These are phyloP conservation scores for Seriola quinqueradiata DNA, from an alignment of 2,113 vertebrate genomes.

Conservation along the genomic window DNA sequence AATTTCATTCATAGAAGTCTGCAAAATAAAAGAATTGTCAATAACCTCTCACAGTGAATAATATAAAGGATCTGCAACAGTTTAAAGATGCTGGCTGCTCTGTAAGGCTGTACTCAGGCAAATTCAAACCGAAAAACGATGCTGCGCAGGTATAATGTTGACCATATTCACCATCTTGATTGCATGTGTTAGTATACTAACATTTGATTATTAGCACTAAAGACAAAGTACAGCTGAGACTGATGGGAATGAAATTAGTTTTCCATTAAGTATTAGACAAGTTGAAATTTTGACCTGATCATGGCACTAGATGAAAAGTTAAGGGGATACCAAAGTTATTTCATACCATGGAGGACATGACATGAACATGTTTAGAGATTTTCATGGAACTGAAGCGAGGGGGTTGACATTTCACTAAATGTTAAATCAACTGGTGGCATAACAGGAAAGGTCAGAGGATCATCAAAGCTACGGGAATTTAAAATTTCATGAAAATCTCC, in stretches of 20 bases:
- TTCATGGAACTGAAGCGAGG: background rate
- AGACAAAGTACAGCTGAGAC: no score
- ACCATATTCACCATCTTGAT: no score
- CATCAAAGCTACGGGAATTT: background rate
- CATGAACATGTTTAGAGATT: background rate
- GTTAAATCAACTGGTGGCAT: background rate
- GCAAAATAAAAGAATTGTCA: background rate
- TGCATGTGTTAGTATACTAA: no score
- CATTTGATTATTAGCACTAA: no score
- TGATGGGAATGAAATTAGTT: no score
- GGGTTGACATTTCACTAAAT: background rate
- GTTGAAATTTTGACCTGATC: no score
- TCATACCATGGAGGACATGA: background rate
- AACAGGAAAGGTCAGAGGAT: background rate
- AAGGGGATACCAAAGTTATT: background rate
- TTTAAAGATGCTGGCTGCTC: background rate
- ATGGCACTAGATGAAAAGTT: background rate
- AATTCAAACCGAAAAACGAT: background rate
- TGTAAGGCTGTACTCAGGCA: background rate
- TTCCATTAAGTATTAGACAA: no score
- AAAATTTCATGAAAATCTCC: background rate
- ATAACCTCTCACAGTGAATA: background rate
- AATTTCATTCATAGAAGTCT: background rate
- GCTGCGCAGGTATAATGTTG: no score
- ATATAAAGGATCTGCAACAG: background rate